Base-by-base conservation (phyloP, 1,140 invertebrate genomes). In the Lepidurus packardi region DNA sequence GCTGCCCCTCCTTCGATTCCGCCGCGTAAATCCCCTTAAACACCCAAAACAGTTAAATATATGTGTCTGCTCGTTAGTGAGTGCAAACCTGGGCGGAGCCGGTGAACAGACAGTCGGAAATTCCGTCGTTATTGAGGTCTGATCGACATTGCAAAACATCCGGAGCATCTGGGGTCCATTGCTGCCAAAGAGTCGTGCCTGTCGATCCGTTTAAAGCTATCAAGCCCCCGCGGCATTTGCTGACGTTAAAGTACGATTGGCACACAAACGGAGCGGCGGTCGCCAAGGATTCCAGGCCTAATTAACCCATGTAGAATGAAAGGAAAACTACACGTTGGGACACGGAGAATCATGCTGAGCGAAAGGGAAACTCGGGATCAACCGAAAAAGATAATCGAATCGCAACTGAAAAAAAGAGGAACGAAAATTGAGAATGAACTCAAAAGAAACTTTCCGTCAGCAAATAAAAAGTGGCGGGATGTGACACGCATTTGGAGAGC, bases 181-280 rank as follows among this genome's bases (percentile, higher is more conserved):
- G 74, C 16, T 73, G 74, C 78, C 78, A 78, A 21, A 78, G 43
- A 47, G 75, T 41, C 16, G 78, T 25, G 7, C 78, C 78, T n/a
- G 74, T 74, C 73, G 73, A 43, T 16, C 78, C 78, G 42, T 78
- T 74, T 8, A 74, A n/a, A 25, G 78, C 78, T 11, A 44, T 21
- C 11, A 78, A 3, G 25, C 78, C 73, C n/a, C 78, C 78, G 44
- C 42, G 73, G 24, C 78, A 78, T 43, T 47, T 25, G 24, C 42
- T 74, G 13, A 74, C 53, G 78, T 78, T 78, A 74, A 78, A 74
- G 47, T 47, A 73, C 41, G 75, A 25, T 16, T 73, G 73, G 43
- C 78, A 78, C 42, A 78, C 42, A 75, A 78, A 78, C 9, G 78
- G 47, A 21, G 78, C 45, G 47, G 43, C 47, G 24, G 53, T 65